Percentiles rank a stretch among this genome's conserved stretches.
phyloP scores from a whole-genome alignment of 2,797 vertebrate species.

The Hephaestus fuliginosus region DNA sequence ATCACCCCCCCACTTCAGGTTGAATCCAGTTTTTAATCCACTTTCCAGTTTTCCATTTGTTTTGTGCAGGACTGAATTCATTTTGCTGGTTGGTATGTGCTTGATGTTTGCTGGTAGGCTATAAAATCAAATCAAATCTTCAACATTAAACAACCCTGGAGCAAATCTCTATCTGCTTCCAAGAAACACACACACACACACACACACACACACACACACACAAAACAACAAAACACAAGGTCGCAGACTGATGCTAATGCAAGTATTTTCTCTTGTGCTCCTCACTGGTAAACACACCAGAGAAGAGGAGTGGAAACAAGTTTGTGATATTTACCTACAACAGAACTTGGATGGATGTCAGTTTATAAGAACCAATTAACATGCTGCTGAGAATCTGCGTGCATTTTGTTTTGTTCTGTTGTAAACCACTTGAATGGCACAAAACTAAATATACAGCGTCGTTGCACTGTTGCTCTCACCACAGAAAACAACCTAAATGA shows the following conservation, averaged over 20 bases:
- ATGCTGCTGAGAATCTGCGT: neutral
- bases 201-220: no score
- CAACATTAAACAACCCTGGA: neutral
- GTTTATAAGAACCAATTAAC: neutral
- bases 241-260: neutral
- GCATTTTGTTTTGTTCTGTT: neutral
- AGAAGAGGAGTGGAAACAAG: conserved; percentile 5
- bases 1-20: no score
- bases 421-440: neutral
- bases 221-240: neutral
- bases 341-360: no score
- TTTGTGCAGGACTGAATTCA: neutral
- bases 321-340: neutral
- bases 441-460: neutral
- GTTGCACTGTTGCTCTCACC: neutral
- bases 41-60: neutral
- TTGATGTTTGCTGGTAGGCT: neutral
- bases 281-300: neutral
- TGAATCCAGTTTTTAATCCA: no score
- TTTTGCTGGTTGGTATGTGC: neutral
- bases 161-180: no score
- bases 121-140: neutral
- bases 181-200: neutral
- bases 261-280: no score
- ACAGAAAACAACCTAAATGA: neutral